A percentile compares a stretch with the other conserved stretches of the same genome.
Evolutionary conservation across 2,797 vertebrate genomes (phyloP).

Genomic region (Alcedo atthis): DNA sequence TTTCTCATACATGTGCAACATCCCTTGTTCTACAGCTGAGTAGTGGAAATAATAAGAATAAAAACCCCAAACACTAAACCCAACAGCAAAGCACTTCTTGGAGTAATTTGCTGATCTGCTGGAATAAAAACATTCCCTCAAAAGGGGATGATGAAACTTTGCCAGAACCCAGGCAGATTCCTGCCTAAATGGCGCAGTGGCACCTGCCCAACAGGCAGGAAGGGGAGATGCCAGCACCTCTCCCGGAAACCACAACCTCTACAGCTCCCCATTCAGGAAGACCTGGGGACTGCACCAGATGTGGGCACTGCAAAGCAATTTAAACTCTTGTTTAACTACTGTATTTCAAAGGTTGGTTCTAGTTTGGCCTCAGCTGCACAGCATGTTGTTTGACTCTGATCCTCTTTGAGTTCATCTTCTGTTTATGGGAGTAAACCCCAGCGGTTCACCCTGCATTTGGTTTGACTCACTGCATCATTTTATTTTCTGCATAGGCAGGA

Average conservation of each 20-base stretch:
- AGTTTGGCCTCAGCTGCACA: neutral
- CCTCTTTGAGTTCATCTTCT: neutral
- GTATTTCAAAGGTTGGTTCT: neutral
- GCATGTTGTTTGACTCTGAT: neutral
- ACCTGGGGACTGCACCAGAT: neutral
- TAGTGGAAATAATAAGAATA: rapidly evolving
- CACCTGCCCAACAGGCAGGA: neutral
- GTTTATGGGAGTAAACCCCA: neutral
- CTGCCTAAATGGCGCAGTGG: neutral
- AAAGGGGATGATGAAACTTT: neutral
- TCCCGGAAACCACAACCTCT: neutral
- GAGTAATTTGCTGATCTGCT: neutral
- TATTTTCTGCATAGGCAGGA: neutral
- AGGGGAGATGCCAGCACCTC: neutral
- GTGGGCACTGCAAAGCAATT: neutral
- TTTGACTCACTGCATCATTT: neutral
- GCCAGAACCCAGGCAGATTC: neutral
- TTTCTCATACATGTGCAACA: neutral
- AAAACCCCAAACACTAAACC: neutral
- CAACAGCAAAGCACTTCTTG: neutral
- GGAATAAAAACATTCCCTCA: neutral
- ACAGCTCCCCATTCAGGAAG: neutral
- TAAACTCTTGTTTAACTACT: neutral
- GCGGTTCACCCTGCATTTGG: neutral
- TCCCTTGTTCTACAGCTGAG: neutral